Evolutionary conservation across 2,888 invertebrate species (phyloP).

Genomic region (Standfussiana lucernea): DNA sequence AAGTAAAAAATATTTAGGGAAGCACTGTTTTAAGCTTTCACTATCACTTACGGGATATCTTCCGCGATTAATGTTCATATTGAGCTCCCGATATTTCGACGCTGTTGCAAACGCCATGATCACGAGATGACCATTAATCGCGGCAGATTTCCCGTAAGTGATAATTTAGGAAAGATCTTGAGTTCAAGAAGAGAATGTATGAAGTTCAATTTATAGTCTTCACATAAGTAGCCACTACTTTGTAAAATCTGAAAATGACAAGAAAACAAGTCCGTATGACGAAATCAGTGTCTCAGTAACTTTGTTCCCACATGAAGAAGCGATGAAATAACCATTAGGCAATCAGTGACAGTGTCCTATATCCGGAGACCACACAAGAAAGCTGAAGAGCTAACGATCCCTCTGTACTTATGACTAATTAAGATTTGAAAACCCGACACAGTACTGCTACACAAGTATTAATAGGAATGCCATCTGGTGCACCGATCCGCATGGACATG

Average conservation of each 20-base stretch:
- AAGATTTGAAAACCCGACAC: slow-evolving; percentile 54
- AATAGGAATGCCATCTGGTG: slow-evolving; percentile 52
- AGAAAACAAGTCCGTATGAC: neutral
- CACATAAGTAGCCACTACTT: neutral
- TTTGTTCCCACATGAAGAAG: slow-evolving; percentile 17
- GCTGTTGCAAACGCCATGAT: too few relatives aligned
- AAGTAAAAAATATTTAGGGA: too few relatives aligned
- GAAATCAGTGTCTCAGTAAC: neutral
- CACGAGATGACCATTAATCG: too few relatives aligned
- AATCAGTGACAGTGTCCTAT: slow-evolving; percentile 27
- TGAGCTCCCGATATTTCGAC: too few relatives aligned
- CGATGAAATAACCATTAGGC: slow-evolving; percentile 6
- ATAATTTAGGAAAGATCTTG: neutral
- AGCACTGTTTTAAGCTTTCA: too few relatives aligned
- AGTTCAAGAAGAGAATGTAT: neutral
- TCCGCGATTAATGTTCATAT: too few relatives aligned
- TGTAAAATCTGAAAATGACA: neutral
- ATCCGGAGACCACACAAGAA: slow-evolving; percentile 56
- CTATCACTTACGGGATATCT: too few relatives aligned
- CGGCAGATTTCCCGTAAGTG: too few relatives aligned
- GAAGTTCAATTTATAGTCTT: neutral
- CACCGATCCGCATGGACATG: slow-evolving; percentile 28
- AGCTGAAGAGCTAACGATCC: slow-evolving; percentile 26
- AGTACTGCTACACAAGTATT: slow-evolving; percentile 40
- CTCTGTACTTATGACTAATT: slow-evolving; percentile 54